These are phyloP conservation scores for Hippocampus barbouri DNA, from an alignment of 2,113 vertebrate genomes.

Conservation along the genomic window DNA sequence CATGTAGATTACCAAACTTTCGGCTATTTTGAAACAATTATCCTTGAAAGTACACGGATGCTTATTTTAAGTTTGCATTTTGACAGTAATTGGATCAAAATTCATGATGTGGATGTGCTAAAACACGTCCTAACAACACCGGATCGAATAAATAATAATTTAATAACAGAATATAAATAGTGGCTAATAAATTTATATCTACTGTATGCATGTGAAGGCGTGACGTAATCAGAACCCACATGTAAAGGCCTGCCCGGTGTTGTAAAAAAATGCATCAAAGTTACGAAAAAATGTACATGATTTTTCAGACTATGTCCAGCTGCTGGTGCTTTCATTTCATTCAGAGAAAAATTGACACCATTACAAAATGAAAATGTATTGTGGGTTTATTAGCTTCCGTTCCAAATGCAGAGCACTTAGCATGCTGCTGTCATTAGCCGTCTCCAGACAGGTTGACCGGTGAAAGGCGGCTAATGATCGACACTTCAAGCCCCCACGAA, in stretches of 20 bases:
- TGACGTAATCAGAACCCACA: constrained; percentile 3
- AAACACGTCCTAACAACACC: not conserved
- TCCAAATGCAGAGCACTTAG: not conserved
- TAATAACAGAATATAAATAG: too few relatives aligned
- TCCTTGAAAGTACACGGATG: not conserved
- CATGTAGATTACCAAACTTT: too few relatives aligned
- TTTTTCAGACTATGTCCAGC: not conserved
- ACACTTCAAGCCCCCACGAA: not conserved
- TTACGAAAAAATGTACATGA: not conserved
- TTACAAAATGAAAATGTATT: not conserved
- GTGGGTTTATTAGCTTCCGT: not conserved
- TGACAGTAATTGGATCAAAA: constrained; percentile 18
- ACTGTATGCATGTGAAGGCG: not conserved
- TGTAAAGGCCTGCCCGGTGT: not conserved
- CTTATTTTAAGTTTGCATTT: not conserved
- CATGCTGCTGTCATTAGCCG: not conserved
- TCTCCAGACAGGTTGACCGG: constrained; percentile 3
- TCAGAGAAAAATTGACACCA: not conserved
- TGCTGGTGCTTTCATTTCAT: not conserved
- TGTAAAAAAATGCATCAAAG: not conserved
- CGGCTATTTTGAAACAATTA: too few relatives aligned
- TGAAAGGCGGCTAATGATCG: not conserved
- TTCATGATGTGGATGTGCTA: not conserved
- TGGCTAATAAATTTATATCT: too few relatives aligned
- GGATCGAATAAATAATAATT: not conserved